Evolutionary conservation across 1,140 invertebrate genomes (phyloP), one percentile per base, ranked within the genome.

Genomic region (Luehdorfia chinensis): DNA sequence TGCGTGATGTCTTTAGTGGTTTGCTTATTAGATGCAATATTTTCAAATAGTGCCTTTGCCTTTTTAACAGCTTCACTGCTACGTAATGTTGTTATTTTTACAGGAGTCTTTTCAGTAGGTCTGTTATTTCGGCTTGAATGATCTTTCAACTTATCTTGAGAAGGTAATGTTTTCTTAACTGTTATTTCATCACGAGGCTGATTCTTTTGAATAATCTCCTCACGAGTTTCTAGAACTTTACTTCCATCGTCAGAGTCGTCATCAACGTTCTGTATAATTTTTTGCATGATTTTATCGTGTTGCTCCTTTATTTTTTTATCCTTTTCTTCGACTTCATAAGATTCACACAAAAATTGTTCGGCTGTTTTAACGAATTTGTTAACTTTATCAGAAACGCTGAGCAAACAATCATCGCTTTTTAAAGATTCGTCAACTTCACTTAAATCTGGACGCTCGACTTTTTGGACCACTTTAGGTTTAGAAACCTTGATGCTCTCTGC

Each of bases 31-130:
- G 83, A 84, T 32, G 89, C 89, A 58, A 89, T 90, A 30, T 88
- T 90, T 80, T 93, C 92, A 79, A 92, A 93, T 8, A 93, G 63
- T 19, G 87, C 88, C 75, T 91, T 92, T 0, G 91, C 90, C 71
- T 90, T 91, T 44, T 89, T 88, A 0, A 93, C 90, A 25, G 88
- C 88, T 55, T 91, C 90, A 16, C 87, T 90, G 53, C 88, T 90
- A 21, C 87, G 87, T 19, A 90, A 59, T 13, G 73, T 78, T 36
- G 83, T 83, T 43, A 80, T 85, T 64, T 81, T 87, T 8, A 72
- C 58, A 14, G 60, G 55, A 12, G 55, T 41, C 57, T 67, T 75
- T 34, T 80, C 76, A 12, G 36, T 11, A 9, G 66, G 30, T 50
- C 70, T 78, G 5, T 39, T 8, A 27, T 58, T 66, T 7, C 63